These are phyloP conservation scores for Myodes glareolus DNA, from an alignment of 2,113 vertebrate genomes.

Conservation along the genomic window DNA sequence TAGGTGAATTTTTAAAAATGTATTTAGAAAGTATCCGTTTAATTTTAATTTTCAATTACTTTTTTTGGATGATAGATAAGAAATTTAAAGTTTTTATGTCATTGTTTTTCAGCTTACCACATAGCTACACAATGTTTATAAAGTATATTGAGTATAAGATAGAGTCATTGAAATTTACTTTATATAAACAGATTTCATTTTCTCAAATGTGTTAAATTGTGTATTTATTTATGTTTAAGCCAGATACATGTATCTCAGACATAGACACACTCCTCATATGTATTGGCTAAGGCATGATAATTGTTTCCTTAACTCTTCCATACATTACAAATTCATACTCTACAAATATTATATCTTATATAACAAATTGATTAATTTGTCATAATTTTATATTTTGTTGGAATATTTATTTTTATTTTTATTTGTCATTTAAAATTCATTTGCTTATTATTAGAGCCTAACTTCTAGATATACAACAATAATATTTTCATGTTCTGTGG, in stretches of 20 bases:
- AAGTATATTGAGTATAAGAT: not conserved
- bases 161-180: not conserved
- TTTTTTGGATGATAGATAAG: not conserved
- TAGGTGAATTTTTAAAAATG: not conserved
- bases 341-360: not conserved
- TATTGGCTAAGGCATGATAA: not conserved
- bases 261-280: not conserved
- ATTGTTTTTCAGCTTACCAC: not conserved
- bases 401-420: not conserved
- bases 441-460: not conserved
- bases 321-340: not conserved
- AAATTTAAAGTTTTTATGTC: not conserved
- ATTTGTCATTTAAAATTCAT: not conserved
- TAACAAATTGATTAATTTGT: not conserved
- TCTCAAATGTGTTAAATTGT: not conserved
- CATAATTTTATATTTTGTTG: not conserved
- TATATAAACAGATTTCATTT: not conserved
- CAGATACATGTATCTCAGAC: not conserved
- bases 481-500: not conserved
- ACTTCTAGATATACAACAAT: not conserved
- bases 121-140: not conserved
- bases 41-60: not conserved
- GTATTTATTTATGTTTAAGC: not conserved
- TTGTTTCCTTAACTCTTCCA: not conserved
- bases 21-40: not conserved